Evolutionary conservation across 2,888 invertebrate species (phyloP), one percentile per base, ranked within the genome.

Genomic region (Aplocera efformata): DNA sequence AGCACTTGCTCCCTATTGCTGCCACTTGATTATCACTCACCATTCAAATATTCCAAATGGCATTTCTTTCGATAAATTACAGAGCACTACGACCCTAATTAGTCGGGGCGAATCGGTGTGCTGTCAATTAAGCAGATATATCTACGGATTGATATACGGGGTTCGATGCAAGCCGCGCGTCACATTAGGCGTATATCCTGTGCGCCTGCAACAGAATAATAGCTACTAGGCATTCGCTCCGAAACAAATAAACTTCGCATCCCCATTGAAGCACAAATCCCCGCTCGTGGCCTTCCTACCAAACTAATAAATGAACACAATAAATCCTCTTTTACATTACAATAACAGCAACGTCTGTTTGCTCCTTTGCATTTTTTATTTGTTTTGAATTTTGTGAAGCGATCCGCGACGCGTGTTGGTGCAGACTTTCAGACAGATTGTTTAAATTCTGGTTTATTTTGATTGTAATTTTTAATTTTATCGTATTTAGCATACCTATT

Each of bases 251-350:
- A 79, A 79, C 70, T 72, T 69, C 53, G 63, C 72, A 70, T 74
- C 82, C 77, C 77, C 70, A 71, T 70, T 59, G 66, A 63, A 63
- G 62, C 72, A 78, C 73, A 78, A 79, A 78, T 76, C 76, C 76
- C 70, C 69, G 63, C 70, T 61, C 69, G 72, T 72, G 67, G 69
- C 70, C 71, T 76, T 70, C 77, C 76, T 78, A 74, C 77, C 65
- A 69, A 83, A 77, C 73, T 76, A 82, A 85, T 82, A 81, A 79
- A 82, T 72, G 68, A 76, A 74, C 64, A 72, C 77, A 74, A 81
- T 82, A 79, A 80, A 82, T 83, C 79, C 67, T 72, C 67, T 72
- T 74, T 50, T 51, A 50, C 51, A 54, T 54, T 72, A 72, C 73
- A 75, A 79, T 72, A 74, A 72, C 71, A 70, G 67, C 61, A 60